phyloP scores from a whole-genome alignment of 1,140 invertebrate species.

The Apis dorsata region DNA sequence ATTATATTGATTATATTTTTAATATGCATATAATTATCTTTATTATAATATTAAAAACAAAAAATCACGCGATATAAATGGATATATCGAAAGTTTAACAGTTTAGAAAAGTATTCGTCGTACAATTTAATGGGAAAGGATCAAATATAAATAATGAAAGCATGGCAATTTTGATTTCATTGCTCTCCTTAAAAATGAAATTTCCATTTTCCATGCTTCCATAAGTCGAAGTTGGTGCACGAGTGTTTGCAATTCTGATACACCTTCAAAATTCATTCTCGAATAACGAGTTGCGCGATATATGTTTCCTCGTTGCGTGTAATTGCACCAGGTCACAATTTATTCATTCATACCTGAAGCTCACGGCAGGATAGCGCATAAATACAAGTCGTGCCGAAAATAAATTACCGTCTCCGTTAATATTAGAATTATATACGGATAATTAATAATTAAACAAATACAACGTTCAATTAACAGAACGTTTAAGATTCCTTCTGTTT shows the following conservation, averaged over 20 bases:
- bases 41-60: no score
- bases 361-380: background rate
- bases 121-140: no score
- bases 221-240: background rate
- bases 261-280: constrained; percentile 1
- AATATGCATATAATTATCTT: background rate
- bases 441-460: background rate
- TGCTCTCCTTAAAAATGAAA: background rate
- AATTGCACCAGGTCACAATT: constrained; percentile 1
- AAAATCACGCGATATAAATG: no score
- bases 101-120: no score
- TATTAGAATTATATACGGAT: background rate
- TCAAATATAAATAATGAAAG: no score
- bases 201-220: background rate
- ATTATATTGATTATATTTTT: no score
- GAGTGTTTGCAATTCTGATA: background rate
- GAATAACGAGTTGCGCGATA: background rate
- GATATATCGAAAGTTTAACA: no score
- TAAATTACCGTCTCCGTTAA: background rate
- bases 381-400: background rate
- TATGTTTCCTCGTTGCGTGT: background rate
- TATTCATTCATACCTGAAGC: background rate
- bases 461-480: background rate
- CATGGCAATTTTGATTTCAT: no score
- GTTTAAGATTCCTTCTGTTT: background rate